Base-by-base conservation (phyloP, 92 coral and sea anemone genomes). In the Isaurus tuberculatus region DNA sequence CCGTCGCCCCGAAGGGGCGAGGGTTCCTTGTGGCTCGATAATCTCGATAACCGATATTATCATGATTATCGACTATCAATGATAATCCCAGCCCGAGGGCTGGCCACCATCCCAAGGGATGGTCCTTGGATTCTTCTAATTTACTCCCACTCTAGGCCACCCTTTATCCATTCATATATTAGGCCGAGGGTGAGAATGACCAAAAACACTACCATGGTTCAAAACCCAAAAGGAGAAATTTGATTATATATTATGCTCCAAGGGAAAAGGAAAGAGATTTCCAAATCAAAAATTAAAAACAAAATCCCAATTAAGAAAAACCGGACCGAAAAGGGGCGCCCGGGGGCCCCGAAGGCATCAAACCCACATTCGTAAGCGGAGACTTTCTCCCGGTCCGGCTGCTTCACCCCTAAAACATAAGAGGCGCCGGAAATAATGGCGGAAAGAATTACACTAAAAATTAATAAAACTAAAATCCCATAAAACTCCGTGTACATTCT, bases 331-430 rank as follows among this genome's bases (percentile, higher is more conserved):
- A 90, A 90, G 60, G 94, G 94, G 43, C 91, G 91, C 26, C 94
- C 94, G 22, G 90, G 90, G 53, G 85, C 73, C 33, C 89, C 90
- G 82, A 90, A 90, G 40, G 91, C 87, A 70, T 84, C 94, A 91
- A 91, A 91, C 80, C 94, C 94, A 87, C 94, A 91, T 77, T 91
- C 94, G 86, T 91, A 91, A 74, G 91, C 91, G 49, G 94, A 91
- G 80, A 91, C 94, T 85, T 91, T 91, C 81, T 91, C 94, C 83
- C 91, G 91, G 67, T 91, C 94, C 75, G 94, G 94, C 78, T 87
- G 89, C 79, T 91, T 91, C 72, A 57, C 91, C 73, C 94, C 94
- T 87, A 90, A 83, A 83, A 90, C 65, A 90, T 86, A 90, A 87
- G 94, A 91, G 75, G 91, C 89, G 72, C 91, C 89, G 77, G 89